Evolutionary conservation across 2,888 invertebrate species (phyloP).

Genomic region (Autographa pulchrina): DNA sequence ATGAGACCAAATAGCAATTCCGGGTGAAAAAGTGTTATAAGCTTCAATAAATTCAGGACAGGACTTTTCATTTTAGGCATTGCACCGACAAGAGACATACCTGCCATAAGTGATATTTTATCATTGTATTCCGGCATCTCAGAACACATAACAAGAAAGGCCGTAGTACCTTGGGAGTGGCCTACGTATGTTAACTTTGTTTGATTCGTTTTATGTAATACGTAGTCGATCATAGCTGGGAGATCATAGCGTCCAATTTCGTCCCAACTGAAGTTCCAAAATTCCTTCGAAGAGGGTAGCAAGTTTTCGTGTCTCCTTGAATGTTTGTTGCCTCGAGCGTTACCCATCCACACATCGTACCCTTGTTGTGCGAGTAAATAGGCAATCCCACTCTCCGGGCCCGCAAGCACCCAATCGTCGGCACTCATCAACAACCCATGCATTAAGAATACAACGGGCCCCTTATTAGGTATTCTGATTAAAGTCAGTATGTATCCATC

Average conservation of each 20-base stretch:
- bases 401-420: conserved; percentile 91
- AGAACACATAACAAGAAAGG: conserved; percentile 90
- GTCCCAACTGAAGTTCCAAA: conserved; percentile 93
- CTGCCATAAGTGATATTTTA: conserved; percentile 86
- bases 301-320: conserved; percentile 85
- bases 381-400: conserved; percentile 85
- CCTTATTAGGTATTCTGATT: conserved; percentile 91
- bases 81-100: conserved; percentile 64
- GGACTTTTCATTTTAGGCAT: conserved; percentile 59
- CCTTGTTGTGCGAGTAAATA: conserved; percentile 89
- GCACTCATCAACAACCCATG: conserved; percentile 93
- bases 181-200: conserved; percentile 92
- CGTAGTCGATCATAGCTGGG: conserved; percentile 93
- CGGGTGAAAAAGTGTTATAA: conserved; percentile 34
- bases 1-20: conserved; percentile 32
- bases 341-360: conserved; percentile 94
- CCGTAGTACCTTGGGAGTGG: conserved; percentile 91
- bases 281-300: conserved; percentile 73
- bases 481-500: conserved; percentile 93
- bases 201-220: conserved; percentile 87
- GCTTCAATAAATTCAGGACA: conserved; percentile 41
- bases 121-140: conserved; percentile 89
- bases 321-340: conserved; percentile 92
- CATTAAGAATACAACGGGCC: conserved; percentile 90
- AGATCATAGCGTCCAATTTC: conserved; percentile 93